Evolutionary conservation across 92 coral and sea anemone species (phyloP), one percentile per base, ranked within the genome.

Genomic region (Scolanthus callimorphus): DNA sequence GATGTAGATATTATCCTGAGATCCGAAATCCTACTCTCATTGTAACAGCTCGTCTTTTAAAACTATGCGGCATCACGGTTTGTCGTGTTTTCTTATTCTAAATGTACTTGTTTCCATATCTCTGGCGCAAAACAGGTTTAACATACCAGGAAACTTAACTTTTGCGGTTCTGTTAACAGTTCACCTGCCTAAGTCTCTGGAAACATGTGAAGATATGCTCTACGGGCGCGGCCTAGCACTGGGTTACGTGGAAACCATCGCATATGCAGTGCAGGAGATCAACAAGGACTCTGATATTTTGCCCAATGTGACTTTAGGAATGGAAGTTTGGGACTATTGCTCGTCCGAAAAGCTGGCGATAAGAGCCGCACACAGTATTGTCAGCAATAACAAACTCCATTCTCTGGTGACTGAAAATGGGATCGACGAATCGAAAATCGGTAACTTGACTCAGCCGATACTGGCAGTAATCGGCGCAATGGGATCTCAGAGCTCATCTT

Each of bases 301-400:
- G 2, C 77, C 80, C 15, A 83, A 74, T 31, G 31, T 76, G 2
- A 56, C 67, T 0, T 63, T 86, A 1, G 95, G 95, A 11, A 64
- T 73, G 13, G 82, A 86, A 26, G 74, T 86, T 13, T 73, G 82
- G 47, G 91, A 85, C 23, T 85, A 80, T 58, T 85, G 92, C 72
- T 80, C 79, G 20, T 62, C 69, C 21, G 65, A 78, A 0, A 81
- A 58, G 6, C 58, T 62, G 17, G 91, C 91, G 2, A 77, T 79
- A 59, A 45, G 41, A 20, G 51, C 55, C 28, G 82, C 91, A 4
- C 78, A 79, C 69, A 65, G 70, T 20, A 68, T 85, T 25, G 80
- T 71, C 13, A 68, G 62, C 9, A 65, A 62, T 31, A 79, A 79
- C 61, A 59, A 57, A 43, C 58, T 79, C 1, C 65, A 79, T 51